A percentile compares a stretch with the other conserved stretches of the same genome.
Conservation (phyloP, 2,888 invertebrate genomes). For the Mesochorus sp. region DNA sequence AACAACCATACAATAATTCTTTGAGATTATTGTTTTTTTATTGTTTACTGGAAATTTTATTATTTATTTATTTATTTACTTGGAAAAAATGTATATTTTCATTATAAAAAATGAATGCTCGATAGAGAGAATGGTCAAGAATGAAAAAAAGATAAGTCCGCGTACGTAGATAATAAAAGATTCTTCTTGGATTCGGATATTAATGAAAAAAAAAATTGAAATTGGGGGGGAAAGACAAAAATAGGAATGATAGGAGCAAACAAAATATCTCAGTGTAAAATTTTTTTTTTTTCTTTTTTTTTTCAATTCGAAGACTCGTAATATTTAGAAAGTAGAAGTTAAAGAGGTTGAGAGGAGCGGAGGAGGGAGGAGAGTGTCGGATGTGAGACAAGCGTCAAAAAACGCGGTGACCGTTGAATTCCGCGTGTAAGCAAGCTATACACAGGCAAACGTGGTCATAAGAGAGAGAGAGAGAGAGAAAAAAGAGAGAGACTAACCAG, state of each 20-base stretch:
- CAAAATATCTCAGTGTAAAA: neutral
- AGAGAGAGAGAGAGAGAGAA: too few relatives aligned
- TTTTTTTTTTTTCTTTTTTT: neutral
- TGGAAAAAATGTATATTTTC: too few relatives aligned
- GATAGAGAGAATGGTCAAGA: neutral
- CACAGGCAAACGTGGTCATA: conserved; percentile 27
- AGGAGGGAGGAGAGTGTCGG: conserved; percentile 41
- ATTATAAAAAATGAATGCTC: too few relatives aligned
- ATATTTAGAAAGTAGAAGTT: neutral
- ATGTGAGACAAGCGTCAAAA: conserved; percentile 65
- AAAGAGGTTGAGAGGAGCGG: conserved; percentile 19
- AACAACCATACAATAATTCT: too few relatives aligned
- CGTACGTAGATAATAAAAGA: too few relatives aligned
- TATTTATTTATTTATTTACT: too few relatives aligned
- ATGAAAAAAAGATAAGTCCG: too few relatives aligned
- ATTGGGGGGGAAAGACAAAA: too few relatives aligned
- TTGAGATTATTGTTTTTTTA: neutral
- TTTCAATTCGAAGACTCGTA: neutral
- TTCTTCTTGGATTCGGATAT: too few relatives aligned
- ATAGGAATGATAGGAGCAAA: neutral
- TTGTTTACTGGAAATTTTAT: neutral
- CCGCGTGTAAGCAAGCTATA: conserved; percentile 31
- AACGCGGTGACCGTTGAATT: conserved; percentile 39
- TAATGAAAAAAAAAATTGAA: neutral
- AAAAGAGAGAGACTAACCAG: conserved; percentile 57